Evolutionary conservation across 1,140 invertebrate species (phyloP).

Genomic region (Aphaenogaster floridana): DNA sequence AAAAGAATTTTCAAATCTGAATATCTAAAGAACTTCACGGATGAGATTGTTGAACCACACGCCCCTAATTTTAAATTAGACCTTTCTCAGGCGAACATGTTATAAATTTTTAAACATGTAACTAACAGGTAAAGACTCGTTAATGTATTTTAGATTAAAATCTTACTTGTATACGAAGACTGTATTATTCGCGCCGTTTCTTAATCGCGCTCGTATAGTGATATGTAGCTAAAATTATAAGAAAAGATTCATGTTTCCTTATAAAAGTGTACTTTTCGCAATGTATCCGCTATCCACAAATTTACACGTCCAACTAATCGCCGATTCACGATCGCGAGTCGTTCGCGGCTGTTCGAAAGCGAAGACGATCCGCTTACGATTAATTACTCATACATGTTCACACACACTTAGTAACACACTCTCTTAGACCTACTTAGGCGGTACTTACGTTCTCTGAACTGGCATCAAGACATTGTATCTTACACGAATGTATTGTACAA

Average conservation of each 20-base stretch:
- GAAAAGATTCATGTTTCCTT: slow-evolving; percentile 5
- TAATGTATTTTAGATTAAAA: slow-evolving; percentile 25
- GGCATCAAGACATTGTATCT: slow-evolving; percentile 71
- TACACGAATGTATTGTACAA: slow-evolving; percentile 84
- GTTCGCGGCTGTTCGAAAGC: neutral
- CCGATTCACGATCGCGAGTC: neutral
- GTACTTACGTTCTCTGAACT: slow-evolving; percentile 71
- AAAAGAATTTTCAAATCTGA: slow-evolving; percentile 53
- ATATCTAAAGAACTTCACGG: neutral
- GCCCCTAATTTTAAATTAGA: slow-evolving; percentile 21
- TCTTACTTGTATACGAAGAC: slow-evolving; percentile 7
- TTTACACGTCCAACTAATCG: slow-evolving; percentile 26
- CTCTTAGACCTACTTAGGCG: slow-evolving; percentile 69
- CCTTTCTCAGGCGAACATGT: slow-evolving; percentile 20
- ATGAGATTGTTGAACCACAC: neutral
- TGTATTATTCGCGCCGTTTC: slow-evolving; percentile 6
- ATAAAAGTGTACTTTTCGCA: slow-evolving; percentile 39
- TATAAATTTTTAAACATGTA: slow-evolving; percentile 24
- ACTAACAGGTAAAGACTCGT: slow-evolving; percentile 15
- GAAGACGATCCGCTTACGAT: slow-evolving; percentile 21
- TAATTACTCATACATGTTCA: slow-evolving; percentile 28
- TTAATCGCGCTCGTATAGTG: slow-evolving; percentile 12
- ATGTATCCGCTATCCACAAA: slow-evolving; percentile 5
- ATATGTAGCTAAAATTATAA: slow-evolving; percentile 51
- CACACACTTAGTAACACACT: slow-evolving; percentile 48